Evolutionary conservation across 2,888 invertebrate genomes (phyloP), one percentile per base, ranked within the genome.

Genomic region (Volucella inflata): DNA sequence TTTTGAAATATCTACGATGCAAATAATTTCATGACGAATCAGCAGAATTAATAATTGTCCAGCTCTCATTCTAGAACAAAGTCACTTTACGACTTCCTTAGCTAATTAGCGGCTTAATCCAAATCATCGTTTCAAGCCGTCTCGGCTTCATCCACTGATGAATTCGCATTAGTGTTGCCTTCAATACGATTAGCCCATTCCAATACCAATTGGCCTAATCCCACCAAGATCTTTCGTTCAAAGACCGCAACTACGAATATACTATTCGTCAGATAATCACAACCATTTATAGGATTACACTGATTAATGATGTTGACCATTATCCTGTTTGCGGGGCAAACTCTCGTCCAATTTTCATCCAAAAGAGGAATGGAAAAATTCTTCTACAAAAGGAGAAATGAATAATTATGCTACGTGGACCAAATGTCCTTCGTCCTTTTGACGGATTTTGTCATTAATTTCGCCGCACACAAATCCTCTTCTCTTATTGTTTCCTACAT

Each of bases 361-460:
- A 62, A 30, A 36, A 48, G 16, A 60, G 53, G 59, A 53, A 46
- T 16, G n/a, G 16, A 53, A 42, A 68, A 53, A 51, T 12, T 12
- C 21, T 21, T 40, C 44, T 14, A 55, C 11, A 12, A 42, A 36
- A 67, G 30, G 30, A 40, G 44, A 74, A 79, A 76, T 85, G 85
- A 85, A 85, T 81, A 81, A 85, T 85, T 81, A 81, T 85, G 76
- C 85, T 85, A 67, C 81, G 71, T 81, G 81, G 81, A 77, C 85
- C 67, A 81, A 85, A 81, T 67, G 48, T 72, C 59, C 11, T 57
- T 57, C 44, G 48, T 75, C 81, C 71, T 81, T 85, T 85, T 85
- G 85, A 85, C 85, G 77, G 68, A 55, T 81, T 71, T 53, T 48
- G 77, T 77, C 80, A 85, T 85, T 85, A 85, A 85, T 80, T 72